Evolutionary conservation across 2,797 vertebrate genomes (phyloP).

Genomic region (Lophius americanus): DNA sequence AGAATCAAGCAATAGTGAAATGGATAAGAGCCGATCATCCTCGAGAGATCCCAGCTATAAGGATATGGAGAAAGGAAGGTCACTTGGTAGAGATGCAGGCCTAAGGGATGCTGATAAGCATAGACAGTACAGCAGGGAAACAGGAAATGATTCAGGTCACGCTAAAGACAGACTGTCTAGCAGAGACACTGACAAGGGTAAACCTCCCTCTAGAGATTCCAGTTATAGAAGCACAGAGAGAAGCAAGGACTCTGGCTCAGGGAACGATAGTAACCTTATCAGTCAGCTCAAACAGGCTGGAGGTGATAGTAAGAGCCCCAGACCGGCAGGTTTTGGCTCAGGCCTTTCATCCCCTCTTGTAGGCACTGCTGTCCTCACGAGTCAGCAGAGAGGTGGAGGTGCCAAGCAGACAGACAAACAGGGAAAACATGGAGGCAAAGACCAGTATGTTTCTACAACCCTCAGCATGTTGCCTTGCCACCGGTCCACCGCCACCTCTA

Average conservation of each 20-base stretch:
- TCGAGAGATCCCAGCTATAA: constrained; percentile 64
- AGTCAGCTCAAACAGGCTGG: constrained; percentile 72
- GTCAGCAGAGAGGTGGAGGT: constrained; percentile 74
- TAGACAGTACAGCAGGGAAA: constrained; percentile 67
- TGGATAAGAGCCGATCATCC: constrained; percentile 68
- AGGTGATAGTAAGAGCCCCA: constrained; percentile 70
- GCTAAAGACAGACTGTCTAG: constrained; percentile 71
- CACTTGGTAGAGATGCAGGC: constrained; percentile 57
- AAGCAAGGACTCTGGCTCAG: constrained; percentile 73
- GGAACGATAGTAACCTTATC: constrained; percentile 63
- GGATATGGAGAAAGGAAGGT: constrained; percentile 64
- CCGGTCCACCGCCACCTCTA: constrained; percentile 56
- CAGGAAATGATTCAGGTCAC: constrained; percentile 67
- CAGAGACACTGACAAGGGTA: constrained; percentile 70
- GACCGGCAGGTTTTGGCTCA: constrained; percentile 64
- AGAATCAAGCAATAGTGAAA: constrained; percentile 66
- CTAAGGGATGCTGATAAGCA: constrained; percentile 69
- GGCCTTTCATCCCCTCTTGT: constrained; percentile 81
- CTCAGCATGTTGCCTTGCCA: constrained; percentile 74
- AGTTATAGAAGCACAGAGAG: constrained; percentile 73
- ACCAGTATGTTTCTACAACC: constrained; percentile 76
- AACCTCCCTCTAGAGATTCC: constrained; percentile 70
- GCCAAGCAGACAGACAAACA: constrained; percentile 84
- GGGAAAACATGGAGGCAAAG: constrained; percentile 81
- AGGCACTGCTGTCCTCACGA: constrained; percentile 78